Evolutionary conservation across 2,113 vertebrate species (phyloP).

Genomic region (Myotis lucifugus): DNA sequence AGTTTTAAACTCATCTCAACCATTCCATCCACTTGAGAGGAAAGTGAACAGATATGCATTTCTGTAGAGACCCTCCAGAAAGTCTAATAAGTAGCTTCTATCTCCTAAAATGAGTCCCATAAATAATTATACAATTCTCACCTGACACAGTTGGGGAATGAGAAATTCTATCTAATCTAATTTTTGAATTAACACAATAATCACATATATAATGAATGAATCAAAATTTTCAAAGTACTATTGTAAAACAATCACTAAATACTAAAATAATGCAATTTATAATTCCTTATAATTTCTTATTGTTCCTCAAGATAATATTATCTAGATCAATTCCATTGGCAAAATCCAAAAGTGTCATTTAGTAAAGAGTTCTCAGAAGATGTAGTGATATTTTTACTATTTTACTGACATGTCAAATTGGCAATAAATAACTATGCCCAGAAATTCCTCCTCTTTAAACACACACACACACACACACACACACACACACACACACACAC

Average conservation of each 20-base stretch:
- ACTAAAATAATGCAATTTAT: conserved; percentile 18
- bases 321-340: background rate
- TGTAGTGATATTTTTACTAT: background rate
- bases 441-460: conserved; percentile 15
- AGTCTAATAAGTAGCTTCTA: background rate
- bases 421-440: background rate
- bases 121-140: background rate
- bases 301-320: background rate
- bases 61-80: background rate
- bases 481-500: background rate
- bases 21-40: background rate
- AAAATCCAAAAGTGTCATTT: background rate
- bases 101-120: background rate
- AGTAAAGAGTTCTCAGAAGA: background rate
- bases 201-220: background rate
- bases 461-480: background rate
- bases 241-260: background rate
- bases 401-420: background rate
- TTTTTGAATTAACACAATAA: background rate
- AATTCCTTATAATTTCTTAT: background rate
- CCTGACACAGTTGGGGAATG: background rate
- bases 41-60: background rate
- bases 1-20: background rate
- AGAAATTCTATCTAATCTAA: background rate
- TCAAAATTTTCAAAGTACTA: background rate